Conservation (phyloP, 2,888 invertebrate genomes). For the Chrysodeixis includens region DNA sequence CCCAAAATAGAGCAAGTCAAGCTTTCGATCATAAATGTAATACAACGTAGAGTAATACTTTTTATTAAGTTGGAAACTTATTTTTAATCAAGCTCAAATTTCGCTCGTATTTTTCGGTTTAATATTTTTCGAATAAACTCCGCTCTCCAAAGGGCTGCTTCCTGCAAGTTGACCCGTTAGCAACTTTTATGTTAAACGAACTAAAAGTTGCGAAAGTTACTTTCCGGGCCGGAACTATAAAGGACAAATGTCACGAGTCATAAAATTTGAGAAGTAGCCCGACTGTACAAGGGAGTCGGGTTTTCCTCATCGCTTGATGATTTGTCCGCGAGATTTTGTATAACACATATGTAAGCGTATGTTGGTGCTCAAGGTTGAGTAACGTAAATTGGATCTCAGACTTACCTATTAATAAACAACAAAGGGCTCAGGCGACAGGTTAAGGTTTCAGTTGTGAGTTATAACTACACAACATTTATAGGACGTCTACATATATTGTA, state of each 20-base stretch:
- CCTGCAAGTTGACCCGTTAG: conserved; percentile 16
- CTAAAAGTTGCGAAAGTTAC: conserved; percentile 5
- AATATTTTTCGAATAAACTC: background rate
- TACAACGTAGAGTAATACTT: background rate
- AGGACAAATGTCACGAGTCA: background rate
- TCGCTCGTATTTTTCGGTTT: background rate
- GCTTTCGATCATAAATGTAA: conserved; percentile 13
- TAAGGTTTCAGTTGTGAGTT: conserved; percentile 55
- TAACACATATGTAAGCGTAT: conserved; percentile 39
- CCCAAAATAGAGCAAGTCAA: conserved; percentile 43
- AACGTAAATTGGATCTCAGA: conserved; percentile 68
- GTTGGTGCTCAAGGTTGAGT: conserved; percentile 40
- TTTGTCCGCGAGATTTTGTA: conserved; percentile 40
- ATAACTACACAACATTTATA: conserved; percentile 30
- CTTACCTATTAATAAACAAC: conserved; percentile 63
- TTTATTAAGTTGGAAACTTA: background rate
- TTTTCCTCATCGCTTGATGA: conserved; percentile 4
- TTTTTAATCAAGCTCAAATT: conserved; percentile 19
- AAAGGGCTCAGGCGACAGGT: conserved; percentile 54
- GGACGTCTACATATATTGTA: conserved; percentile 31
- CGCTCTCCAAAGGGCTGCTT: conserved; percentile 5
- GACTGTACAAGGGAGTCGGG: background rate
- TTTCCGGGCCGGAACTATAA: conserved; percentile 10
- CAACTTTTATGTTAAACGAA: conserved; percentile 17
- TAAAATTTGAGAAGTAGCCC: background rate